Conservation (phyloP, 2,113 vertebrate species). For the Conger conger region DNA sequence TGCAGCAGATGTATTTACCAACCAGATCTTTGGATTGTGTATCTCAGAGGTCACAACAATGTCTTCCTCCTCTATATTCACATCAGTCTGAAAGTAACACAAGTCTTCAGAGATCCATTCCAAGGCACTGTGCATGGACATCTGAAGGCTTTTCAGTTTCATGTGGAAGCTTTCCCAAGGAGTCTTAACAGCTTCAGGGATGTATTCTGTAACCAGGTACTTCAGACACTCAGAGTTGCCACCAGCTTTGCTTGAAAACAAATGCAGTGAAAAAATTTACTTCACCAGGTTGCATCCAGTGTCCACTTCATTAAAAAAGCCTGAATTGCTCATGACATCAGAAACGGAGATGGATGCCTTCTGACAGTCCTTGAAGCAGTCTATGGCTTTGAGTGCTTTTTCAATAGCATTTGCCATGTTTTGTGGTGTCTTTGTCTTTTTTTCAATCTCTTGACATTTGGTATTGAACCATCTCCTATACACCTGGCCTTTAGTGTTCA, state of each 20-base stretch:
- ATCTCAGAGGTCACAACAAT: conserved; percentile 52
- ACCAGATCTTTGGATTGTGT: conserved; percentile 57
- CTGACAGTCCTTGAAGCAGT: conserved; percentile 63
- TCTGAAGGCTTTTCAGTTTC: conserved; percentile 54
- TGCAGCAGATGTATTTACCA: conserved; percentile 50
- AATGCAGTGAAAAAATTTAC: conserved; percentile 50
- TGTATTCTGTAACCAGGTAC: conserved; percentile 65
- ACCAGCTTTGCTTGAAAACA: conserved; percentile 47
- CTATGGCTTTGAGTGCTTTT: conserved; percentile 62
- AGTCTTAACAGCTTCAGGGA: conserved; percentile 55
- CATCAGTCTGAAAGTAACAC: conserved; percentile 68
- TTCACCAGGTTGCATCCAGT: conserved; percentile 64
- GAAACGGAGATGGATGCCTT: conserved; percentile 54
- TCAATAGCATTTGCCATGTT: conserved; percentile 41
- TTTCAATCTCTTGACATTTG: conserved; percentile 47
- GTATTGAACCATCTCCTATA: conserved; percentile 62
- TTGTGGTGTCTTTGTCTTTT: conserved; percentile 29
- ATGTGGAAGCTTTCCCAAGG: conserved; percentile 60
- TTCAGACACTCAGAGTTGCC: conserved; percentile 52
- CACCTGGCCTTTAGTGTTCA: conserved; percentile 70
- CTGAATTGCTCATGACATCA: conserved; percentile 50
- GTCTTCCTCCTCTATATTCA: conserved; percentile 47
- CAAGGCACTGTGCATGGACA: conserved; percentile 59
- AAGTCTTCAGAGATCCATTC: conserved; percentile 71
- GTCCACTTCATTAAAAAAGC: conserved; percentile 70